Percentiles rank a stretch among this genome's conserved stretches.
Evolutionary conservation across 2,888 invertebrate genomes (phyloP).

Genomic region (Operophtera brumata): DNA sequence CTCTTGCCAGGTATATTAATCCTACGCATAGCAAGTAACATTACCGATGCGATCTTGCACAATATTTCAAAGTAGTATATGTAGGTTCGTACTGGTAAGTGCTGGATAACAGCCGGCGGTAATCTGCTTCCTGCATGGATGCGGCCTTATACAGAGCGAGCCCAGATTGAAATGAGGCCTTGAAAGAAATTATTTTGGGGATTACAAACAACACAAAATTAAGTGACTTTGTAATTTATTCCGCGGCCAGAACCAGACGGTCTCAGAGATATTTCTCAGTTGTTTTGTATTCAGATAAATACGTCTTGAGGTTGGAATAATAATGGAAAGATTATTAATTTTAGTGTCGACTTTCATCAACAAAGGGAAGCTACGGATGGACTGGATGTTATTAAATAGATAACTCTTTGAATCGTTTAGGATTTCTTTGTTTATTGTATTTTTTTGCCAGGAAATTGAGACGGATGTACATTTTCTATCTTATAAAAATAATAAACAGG

Average conservation of each 20-base stretch:
- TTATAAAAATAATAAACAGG: too few relatives aligned
- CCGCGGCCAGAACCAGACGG: slow-evolving; percentile 48
- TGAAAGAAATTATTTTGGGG: slow-evolving; percentile 57
- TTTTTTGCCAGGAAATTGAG: background rate
- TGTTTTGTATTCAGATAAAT: slow-evolving; percentile 54
- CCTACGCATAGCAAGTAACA: too few relatives aligned
- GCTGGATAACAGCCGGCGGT: background rate
- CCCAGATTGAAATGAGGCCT: slow-evolving; percentile 52
- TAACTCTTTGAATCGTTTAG: slow-evolving; percentile 10
- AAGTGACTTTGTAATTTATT: slow-evolving; percentile 62
- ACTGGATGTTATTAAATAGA: background rate
- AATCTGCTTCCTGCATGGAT: background rate
- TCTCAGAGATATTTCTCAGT: slow-evolving; percentile 48
- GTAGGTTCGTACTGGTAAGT: too few relatives aligned
- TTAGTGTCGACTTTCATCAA: slow-evolving; percentile 31
- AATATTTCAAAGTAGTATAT: too few relatives aligned
- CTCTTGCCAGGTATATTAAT: too few relatives aligned
- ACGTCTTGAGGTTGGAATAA: slow-evolving; percentile 43
- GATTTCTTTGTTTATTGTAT: background rate
- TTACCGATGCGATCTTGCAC: too few relatives aligned
- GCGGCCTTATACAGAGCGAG: slow-evolving; percentile 36
- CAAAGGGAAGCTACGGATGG: slow-evolving; percentile 8
- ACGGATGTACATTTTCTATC: background rate
- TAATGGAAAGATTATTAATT: slow-evolving; percentile 46
- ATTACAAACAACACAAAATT: slow-evolving; percentile 60